Conservation (phyloP, 2,888 invertebrate genomes). For the Harmothoe impar region DNA sequence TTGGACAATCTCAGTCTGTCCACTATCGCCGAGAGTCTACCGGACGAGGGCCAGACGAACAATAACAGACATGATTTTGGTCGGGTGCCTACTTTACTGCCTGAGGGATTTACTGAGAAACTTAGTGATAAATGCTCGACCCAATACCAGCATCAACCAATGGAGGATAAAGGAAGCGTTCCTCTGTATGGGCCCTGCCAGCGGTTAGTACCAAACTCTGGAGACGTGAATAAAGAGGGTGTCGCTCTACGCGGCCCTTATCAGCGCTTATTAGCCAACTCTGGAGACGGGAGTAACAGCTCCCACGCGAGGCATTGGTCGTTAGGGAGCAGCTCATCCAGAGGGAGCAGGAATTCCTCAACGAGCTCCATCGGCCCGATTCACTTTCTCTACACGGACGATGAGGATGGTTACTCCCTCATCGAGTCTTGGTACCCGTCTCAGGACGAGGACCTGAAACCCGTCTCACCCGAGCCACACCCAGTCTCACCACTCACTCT, state of each 20-base stretch:
- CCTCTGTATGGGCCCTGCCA: too few relatives aligned
- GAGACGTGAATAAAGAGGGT: too few relatives aligned
- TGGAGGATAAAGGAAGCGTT: too few relatives aligned
- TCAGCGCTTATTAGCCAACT: too few relatives aligned
- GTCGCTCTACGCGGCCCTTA: too few relatives aligned
- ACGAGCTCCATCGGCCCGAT: background rate
- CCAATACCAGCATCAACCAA: too few relatives aligned
- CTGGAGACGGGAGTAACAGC: background rate
- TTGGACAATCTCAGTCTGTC: constrained; percentile 21
- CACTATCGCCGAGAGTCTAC: background rate
- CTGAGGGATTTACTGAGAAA: too few relatives aligned
- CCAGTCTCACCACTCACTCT: background rate
- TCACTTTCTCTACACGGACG: constrained; percentile 61
- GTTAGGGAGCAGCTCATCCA: background rate
- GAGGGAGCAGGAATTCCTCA: constrained; percentile 7
- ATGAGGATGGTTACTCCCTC: constrained; percentile 62
- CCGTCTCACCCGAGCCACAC: background rate
- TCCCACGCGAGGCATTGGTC: background rate
- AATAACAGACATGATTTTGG: too few relatives aligned
- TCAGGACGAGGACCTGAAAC: background rate
- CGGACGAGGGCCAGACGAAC: too few relatives aligned
- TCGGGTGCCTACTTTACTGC: too few relatives aligned
- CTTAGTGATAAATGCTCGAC: too few relatives aligned
- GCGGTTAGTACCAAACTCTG: too few relatives aligned
- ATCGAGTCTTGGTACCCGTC: constrained; percentile 59